These are phyloP conservation scores for Catharus ustulatus DNA, from an alignment of 2,797 vertebrate species.

Conservation along the genomic window DNA sequence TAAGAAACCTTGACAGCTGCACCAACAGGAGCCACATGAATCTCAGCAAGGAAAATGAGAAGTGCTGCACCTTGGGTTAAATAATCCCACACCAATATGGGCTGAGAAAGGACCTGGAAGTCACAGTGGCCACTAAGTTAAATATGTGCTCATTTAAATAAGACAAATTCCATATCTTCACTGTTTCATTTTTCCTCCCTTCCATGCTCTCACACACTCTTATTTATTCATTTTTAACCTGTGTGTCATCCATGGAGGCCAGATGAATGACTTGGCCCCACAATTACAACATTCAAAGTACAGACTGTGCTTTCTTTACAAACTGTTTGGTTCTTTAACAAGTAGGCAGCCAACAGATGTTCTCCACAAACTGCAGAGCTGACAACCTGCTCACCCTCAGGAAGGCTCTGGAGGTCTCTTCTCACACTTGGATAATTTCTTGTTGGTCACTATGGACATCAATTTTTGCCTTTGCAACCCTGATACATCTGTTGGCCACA, in stretches of 20 bases:
- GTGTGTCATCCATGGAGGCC: neutral
- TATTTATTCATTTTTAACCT: neutral
- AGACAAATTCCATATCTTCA: neutral
- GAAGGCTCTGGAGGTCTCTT: neutral
- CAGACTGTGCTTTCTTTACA: neutral
- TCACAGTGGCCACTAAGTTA: neutral
- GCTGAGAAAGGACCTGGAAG: neutral
- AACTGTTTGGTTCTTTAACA: neutral
- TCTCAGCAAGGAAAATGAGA: neutral
- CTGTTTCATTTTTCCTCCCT: neutral
- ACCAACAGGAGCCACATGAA: neutral
- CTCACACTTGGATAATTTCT: neutral
- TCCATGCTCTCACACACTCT: neutral
- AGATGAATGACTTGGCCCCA: neutral
- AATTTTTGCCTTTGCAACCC: neutral
- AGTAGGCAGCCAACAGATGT: constrained; percentile 23
- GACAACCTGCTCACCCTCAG: neutral
- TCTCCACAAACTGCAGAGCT: neutral
- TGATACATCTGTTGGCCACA: neutral
- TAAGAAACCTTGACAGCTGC: neutral
- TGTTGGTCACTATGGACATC: neutral
- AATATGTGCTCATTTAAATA: neutral
- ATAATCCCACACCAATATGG: neutral
- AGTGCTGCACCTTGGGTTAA: neutral
- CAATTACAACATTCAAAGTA: neutral